Evolutionary conservation across 2,113 vertebrate species (phyloP), one percentile per base, ranked within the genome.

Genomic region (Ciconia boyciana): DNA sequence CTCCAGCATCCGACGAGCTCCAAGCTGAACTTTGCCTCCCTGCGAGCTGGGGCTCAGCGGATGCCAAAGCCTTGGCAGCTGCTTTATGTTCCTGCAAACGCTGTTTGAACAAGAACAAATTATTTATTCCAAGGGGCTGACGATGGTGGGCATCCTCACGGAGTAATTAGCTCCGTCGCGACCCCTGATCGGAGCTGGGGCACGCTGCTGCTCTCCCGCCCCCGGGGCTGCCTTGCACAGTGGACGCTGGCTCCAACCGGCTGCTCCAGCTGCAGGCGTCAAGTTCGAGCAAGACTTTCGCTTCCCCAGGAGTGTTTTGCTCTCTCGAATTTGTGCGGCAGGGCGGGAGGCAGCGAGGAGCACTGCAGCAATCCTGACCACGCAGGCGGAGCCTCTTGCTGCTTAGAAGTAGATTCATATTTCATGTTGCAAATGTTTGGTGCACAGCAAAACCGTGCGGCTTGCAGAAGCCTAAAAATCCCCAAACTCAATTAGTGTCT

Each of bases 1-100:
- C 48, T 0, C 28, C 82, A 21, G 48, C 2, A 0, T 26, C 31
- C 1, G 1, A 20, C 0, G 0, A 34, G 90, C 68, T 82, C 34
- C 0, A 10, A 31, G 87, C 62, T 93, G 94, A 83, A 93, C 93
- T 94, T 94, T 95, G 91, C 49, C 71, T 91, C 75, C 43, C 11
- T 1, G 0, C 0, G 11, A 72, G 91, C 76, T 3, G 46, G 72
- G 58, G 68, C 64, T 78, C 5, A 0, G 31, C 0, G 16, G 36
- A 55, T 61, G 51, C 68, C 75, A 62, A 58, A 78, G 43, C 82
- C 43, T 29, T 7, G 70, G 83, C 52, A 58, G 66, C 83, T 7
- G 14, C 88, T 93, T 43, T 24, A 5, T 9, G 11, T 11, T 17
- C 60, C 61, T 72, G 13, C 9, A 82, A 77, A 36, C 0, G 1